Percentiles rank a stretch among this genome's conserved stretches.
Evolutionary conservation across 2,113 vertebrate species (phyloP).

Genomic region (Dipodomys stephensi): DNA sequence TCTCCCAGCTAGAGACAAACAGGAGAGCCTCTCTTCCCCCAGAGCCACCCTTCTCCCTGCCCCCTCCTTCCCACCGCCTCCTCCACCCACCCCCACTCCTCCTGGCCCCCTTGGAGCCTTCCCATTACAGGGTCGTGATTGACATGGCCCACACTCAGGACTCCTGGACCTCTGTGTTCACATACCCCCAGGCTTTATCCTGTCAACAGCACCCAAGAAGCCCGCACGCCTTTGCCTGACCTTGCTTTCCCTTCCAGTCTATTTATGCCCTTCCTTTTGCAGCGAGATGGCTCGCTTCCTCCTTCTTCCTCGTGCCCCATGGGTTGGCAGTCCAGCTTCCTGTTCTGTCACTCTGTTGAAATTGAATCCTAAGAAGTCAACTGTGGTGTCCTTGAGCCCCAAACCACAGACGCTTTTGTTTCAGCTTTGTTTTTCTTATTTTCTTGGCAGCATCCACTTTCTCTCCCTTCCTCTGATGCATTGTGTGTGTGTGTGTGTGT

Average conservation of each 20-base stretch:
- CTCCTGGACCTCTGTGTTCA: neutral
- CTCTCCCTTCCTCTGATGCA: neutral
- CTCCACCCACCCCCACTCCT: accelerated
- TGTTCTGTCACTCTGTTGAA: neutral
- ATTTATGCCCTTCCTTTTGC: constrained; percentile 19
- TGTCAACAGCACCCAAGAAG: neutral
- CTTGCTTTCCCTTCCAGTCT: neutral
- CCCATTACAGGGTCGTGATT: too few species aligned
- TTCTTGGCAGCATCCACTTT: neutral
- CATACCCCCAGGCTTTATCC: too few species aligned
- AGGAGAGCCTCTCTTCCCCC: neutral
- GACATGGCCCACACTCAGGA: too few species aligned
- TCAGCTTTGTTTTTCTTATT: neutral
- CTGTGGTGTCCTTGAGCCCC: neutral
- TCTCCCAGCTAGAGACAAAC: neutral
- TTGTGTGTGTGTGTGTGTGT: too few species aligned
- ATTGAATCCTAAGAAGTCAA: neutral
- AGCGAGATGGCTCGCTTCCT: neutral
- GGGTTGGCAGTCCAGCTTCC: neutral
- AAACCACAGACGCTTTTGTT: neutral
- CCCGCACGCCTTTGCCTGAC: neutral
- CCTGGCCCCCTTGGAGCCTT: neutral
- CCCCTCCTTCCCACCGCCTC: too few species aligned
- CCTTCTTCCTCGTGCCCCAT: neutral
- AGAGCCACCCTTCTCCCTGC: neutral